phyloP scores from a whole-genome alignment of 2,797 vertebrate species.

The Lepilemur septentrionalis region DNA sequence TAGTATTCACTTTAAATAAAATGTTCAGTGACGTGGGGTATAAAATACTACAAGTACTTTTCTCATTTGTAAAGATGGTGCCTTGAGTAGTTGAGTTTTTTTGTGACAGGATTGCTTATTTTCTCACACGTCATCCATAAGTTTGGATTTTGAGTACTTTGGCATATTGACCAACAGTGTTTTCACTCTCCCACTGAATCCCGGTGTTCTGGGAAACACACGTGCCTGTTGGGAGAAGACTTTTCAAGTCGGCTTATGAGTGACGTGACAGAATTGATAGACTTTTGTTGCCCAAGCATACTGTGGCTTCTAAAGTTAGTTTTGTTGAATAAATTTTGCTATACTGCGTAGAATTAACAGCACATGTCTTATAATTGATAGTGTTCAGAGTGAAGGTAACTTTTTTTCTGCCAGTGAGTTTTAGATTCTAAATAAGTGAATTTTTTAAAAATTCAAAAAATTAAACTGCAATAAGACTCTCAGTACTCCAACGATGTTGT shows the following conservation, averaged over 20 bases:
- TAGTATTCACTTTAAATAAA: not conserved
- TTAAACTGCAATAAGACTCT: not conserved
- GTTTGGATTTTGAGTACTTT: not conserved
- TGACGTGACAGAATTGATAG: not conserved
- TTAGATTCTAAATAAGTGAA: conserved; percentile 35
- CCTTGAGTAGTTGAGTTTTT: not conserved
- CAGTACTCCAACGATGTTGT: not conserved
- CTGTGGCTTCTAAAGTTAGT: not conserved
- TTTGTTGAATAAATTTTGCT: conserved; percentile 30
- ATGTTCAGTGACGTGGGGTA: not conserved
- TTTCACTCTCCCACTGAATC: not conserved
- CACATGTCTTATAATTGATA: not conserved
- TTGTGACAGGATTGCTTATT: not conserved
- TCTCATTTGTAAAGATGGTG: not conserved
- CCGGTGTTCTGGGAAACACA: not conserved
- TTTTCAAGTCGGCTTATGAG: not conserved
- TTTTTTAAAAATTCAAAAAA: not conserved
- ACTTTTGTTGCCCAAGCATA: not conserved
- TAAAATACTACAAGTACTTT: not conserved
- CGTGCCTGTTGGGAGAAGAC: not conserved
- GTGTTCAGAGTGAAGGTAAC: not conserved
- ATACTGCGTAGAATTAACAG: not conserved
- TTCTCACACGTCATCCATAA: not conserved
- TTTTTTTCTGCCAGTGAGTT: not conserved
- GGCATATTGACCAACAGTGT: not conserved